Percentiles rank a stretch among this genome's conserved stretches.
Conservation (phyloP, 2,888 invertebrate species). For the Drosophila prolongata region DNA sequence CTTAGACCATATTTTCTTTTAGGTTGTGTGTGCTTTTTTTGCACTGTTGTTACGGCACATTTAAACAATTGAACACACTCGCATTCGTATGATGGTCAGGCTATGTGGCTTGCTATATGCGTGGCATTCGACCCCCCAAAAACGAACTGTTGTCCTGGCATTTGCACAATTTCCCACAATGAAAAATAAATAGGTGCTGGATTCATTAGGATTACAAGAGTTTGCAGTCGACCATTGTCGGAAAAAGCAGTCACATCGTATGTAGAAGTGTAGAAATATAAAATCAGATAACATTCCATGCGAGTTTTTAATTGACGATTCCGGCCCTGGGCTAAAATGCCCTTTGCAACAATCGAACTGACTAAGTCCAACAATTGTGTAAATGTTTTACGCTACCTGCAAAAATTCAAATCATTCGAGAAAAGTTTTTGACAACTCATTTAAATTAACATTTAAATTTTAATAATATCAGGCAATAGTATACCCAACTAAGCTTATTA, state of each 20-base stretch:
- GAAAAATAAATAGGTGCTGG: slow-evolving; percentile 80
- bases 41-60: slow-evolving; percentile 67
- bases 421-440: too few species aligned
- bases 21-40: slow-evolving; percentile 37
- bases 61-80: slow-evolving; percentile 77
- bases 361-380: background rate
- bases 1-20: slow-evolving; percentile 8
- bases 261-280: slow-evolving; percentile 25
- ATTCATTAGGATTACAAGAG: slow-evolving; percentile 77
- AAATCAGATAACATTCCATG: slow-evolving; percentile 3
- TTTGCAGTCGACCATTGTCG: slow-evolving; percentile 39
- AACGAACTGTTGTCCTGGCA: slow-evolving; percentile 76
- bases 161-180: slow-evolving; percentile 79
- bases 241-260: slow-evolving; percentile 21
- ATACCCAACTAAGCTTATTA: too few species aligned
- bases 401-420: too few species aligned
- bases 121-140: slow-evolving; percentile 45
- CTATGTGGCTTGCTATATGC: slow-evolving; percentile 12
- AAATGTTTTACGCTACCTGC: background rate
- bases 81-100: slow-evolving; percentile 24
- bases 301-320: slow-evolving; percentile 6
- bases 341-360: background rate
- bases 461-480: too few species aligned
- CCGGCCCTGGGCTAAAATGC: slow-evolving; percentile 3
- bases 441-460: too few species aligned